phyloP scores from a whole-genome alignment of 2,113 vertebrate genomes.

The Leptodactylus fuscus region DNA sequence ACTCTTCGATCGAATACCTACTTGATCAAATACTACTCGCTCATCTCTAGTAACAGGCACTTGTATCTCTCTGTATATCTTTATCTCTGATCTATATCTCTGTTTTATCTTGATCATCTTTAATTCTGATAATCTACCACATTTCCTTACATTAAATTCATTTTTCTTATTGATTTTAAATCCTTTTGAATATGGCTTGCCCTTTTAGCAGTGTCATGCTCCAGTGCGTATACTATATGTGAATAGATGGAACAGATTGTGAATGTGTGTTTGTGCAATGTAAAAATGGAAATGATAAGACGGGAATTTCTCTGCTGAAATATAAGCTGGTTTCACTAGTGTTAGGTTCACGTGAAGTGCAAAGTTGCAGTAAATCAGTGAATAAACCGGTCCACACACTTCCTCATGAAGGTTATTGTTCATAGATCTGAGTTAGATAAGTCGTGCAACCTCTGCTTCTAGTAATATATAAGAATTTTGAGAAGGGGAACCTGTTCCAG shows the following conservation, averaged over 20 bases:
- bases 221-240: too few relatives aligned
- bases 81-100: too few relatives aligned
- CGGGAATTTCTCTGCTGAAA: not conserved
- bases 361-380: not conserved
- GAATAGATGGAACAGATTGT: too few relatives aligned
- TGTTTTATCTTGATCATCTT: not conserved
- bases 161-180: too few relatives aligned
- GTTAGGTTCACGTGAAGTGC: not conserved
- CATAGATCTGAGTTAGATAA: not conserved
- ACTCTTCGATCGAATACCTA: too few relatives aligned
- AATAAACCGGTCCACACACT: not conserved
- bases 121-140: not conserved
- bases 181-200: not conserved
- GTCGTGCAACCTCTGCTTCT: not conserved
- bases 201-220: too few relatives aligned
- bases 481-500: not conserved
- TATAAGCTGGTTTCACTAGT: not conserved
- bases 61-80: too few relatives aligned
- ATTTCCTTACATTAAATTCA: too few relatives aligned
- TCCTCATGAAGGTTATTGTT: constrained; percentile 17
- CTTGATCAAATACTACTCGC: too few relatives aligned
- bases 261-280: not conserved
- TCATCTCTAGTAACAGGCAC: too few relatives aligned
- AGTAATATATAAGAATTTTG: not conserved
- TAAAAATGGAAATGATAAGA: not conserved